Conservation (phyloP, 1,140 invertebrate genomes). For the Tribolium madens region DNA sequence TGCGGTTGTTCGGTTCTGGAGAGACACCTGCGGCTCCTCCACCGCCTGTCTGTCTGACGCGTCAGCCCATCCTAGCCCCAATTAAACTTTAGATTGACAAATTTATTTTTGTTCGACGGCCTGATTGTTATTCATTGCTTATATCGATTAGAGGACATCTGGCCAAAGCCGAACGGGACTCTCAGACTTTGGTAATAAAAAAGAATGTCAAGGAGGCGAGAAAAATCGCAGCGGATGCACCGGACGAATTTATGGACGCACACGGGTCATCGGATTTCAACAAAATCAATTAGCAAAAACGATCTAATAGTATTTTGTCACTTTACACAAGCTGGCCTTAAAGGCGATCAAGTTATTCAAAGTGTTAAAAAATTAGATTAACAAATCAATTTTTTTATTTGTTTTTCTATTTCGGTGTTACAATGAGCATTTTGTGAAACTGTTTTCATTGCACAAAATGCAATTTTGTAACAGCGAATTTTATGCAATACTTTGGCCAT, state of each 20-base stretch:
- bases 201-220: not conserved
- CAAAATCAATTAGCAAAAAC: not conserved
- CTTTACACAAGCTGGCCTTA: too few relatives aligned
- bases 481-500: too few relatives aligned
- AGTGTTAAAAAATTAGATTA: too few relatives aligned
- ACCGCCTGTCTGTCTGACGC: slow-evolving; percentile 41
- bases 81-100: slow-evolving; percentile 56
- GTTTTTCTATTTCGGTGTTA: too few relatives aligned
- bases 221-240: not conserved
- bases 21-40: slow-evolving; percentile 47
- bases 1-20: slow-evolving; percentile 37
- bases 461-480: too few relatives aligned
- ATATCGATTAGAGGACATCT: slow-evolving; percentile 48
- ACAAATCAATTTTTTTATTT: too few relatives aligned
- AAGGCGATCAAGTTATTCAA: too few relatives aligned
- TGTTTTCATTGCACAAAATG: too few relatives aligned
- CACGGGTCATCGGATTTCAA: not conserved
- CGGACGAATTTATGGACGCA: not conserved
- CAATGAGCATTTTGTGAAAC: too few relatives aligned
- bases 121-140: slow-evolving; percentile 52
- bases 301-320: too few relatives aligned
- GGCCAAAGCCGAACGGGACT: not conserved
- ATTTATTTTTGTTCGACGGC: slow-evolving; percentile 52
- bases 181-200: not conserved
- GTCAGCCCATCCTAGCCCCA: slow-evolving; percentile 47